Percentiles rank a stretch among this genome's conserved stretches.
Evolutionary conservation across 92 coral and sea anemone species (phyloP).

Genomic region (Siderastrea siderea): DNA sequence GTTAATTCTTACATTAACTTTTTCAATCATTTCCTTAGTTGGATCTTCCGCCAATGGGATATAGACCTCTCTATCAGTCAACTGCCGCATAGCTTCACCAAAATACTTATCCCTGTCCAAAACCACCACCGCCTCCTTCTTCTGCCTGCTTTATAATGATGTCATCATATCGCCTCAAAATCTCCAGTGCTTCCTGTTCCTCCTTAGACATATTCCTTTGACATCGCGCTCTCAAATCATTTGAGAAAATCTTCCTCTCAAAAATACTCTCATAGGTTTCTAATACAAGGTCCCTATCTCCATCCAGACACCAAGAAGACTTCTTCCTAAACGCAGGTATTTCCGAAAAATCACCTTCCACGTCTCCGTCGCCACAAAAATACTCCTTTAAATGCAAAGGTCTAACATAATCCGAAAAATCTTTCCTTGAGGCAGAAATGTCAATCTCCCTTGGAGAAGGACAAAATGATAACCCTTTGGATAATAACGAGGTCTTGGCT

Average conservation of each 20-base stretch:
- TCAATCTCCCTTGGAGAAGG: constrained; percentile 43
- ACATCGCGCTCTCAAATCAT: neutral
- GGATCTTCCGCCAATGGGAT: neutral
- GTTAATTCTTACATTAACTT: too few species aligned
- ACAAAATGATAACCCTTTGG: constrained; percentile 12
- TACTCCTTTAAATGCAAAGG: constrained; percentile 37
- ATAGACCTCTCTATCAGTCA: constrained; percentile 22
- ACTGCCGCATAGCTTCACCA: neutral
- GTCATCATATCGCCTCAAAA: constrained; percentile 21
- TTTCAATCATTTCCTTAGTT: constrained; percentile 6
- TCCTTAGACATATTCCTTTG: constrained; percentile 36
- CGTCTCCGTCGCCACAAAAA: constrained; percentile 33
- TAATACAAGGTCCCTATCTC: constrained; percentile 5
- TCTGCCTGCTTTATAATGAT: constrained; percentile 54
- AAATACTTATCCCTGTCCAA: constrained; percentile 19
- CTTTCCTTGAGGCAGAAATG: constrained; percentile 23
- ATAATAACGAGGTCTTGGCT: constrained; percentile 8
- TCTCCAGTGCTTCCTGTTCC: constrained; percentile 45
- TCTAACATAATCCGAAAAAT: constrained; percentile 34
- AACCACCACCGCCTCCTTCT: constrained; percentile 53
- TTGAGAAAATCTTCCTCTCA: constrained; percentile 20
- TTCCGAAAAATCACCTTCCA: constrained; percentile 30
- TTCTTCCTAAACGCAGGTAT: constrained; percentile 40
- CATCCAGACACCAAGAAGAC: constrained; percentile 53
- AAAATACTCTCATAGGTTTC: constrained; percentile 15